Evolutionary conservation across 2,888 invertebrate genomes (phyloP).

Genomic region (Leucania comma): DNA sequence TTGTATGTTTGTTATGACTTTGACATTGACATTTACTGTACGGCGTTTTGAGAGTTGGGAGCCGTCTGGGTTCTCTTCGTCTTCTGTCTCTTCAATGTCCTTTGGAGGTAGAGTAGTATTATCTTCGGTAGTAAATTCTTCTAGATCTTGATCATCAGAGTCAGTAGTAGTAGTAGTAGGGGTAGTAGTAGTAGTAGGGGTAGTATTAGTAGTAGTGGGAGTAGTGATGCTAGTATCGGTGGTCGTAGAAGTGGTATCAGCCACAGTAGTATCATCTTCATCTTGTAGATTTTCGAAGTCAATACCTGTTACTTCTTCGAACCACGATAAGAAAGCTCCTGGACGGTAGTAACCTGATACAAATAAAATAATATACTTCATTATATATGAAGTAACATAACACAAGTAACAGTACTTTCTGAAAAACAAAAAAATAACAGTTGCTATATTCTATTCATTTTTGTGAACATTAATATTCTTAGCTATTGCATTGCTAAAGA

Average conservation of each 20-base stretch:
- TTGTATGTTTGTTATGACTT: constrained; percentile 78
- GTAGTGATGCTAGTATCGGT: not conserved
- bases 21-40: constrained; percentile 83
- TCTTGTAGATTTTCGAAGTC: constrained; percentile 80
- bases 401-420: not conserved
- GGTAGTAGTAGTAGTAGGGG: not conserved
- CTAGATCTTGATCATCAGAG: not conserved
- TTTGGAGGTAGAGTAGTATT: not conserved
- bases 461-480: not conserved
- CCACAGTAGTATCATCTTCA: constrained; percentile 53
- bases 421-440: not conserved
- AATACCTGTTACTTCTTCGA: constrained; percentile 76
- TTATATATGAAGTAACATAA: no score
- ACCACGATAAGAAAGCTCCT: constrained; percentile 83
- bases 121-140: not conserved
- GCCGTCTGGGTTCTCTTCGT: constrained; percentile 52
- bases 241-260: not conserved
- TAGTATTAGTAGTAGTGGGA: not conserved
- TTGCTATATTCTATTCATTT: not conserved
- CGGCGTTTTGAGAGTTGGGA: constrained; percentile 78
- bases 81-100: constrained; percentile 53
- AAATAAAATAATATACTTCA: not conserved
- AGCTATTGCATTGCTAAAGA: not conserved
- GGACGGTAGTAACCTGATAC: constrained; percentile 81
- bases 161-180: not conserved